Evolutionary conservation across 2,113 vertebrate genomes (phyloP), one percentile per base, ranked within the genome.

Genomic region (Dicaeum eximium): DNA sequence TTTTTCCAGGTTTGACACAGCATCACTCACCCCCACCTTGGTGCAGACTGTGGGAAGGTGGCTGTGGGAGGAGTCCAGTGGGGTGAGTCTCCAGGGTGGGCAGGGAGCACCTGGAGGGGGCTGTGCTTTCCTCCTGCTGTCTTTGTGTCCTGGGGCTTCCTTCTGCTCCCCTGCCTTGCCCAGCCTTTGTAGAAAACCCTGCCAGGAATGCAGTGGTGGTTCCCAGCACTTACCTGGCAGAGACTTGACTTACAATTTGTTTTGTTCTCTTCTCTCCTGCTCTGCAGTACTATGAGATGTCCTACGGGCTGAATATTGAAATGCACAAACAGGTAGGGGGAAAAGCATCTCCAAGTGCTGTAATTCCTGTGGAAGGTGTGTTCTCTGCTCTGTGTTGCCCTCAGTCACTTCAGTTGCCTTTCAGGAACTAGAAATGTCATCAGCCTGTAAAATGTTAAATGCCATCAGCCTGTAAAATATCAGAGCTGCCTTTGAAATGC

Each of bases 231-330:
- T 27, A n/a, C 28, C 28, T 35, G 89, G 8, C 35, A 53, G 54
- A 65, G 71, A 37, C 30, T 23, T 78, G 64, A 91, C 69, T 88
- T 19, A 73, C 1, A 13, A 4, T 82, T 75, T 38, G 16, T 79
- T 88, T 51, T 93, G 30, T 86, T 85, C 47, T 92, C 65, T 91
- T 53, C 45, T 73, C 66, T 60, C 80, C 31, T 9, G 6, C 73
- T 27, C 37, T 73, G 0, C 95, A 99, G 99, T 99, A 99, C 95
- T 99, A 99, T 24, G 99, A 99, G 98, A 99, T 99, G 99, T 99
- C 99, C 80, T 99, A 99, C 1, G 99, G 99, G 69, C 98, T 99
- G 92, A 99, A 99, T 75, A 99, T 99, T 57, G 99, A 99, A 97
- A 99, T 99, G 99, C 99, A 99, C 98, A 99, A 99, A 97, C 99